These are phyloP conservation scores for Acromyrmex heyeri DNA, from an alignment of 1,140 invertebrate genomes.

Conservation along the genomic window DNA sequence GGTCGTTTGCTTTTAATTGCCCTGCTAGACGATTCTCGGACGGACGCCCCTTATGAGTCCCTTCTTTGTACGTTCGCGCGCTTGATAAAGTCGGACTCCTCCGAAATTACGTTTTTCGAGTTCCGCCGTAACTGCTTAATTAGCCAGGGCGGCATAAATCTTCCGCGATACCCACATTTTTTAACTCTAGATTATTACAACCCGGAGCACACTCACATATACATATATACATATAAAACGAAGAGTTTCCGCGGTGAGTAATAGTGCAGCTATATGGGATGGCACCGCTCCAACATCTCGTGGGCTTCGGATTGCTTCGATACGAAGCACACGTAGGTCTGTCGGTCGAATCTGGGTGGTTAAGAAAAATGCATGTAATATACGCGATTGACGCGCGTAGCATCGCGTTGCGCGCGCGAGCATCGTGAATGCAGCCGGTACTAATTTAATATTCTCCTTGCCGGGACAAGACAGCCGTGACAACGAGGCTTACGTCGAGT, in stretches of 20 bases:
- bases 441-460: conserved; percentile 79
- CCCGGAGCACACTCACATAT: not conserved
- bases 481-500: conserved; percentile 75
- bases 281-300: not conserved
- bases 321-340: no score
- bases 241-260: conserved; percentile 10
- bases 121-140: conserved; percentile 50
- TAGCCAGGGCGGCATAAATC: conserved; percentile 54
- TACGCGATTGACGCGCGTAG: conserved; percentile 56
- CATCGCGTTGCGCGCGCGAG: conserved; percentile 44
- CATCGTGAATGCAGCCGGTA: conserved; percentile 64
- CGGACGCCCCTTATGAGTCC: conserved; percentile 45
- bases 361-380: conserved; percentile 53
- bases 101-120: conserved; percentile 48
- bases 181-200: conserved; percentile 24
- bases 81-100: conserved; percentile 45
- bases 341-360: conserved; percentile 6
- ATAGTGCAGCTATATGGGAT: not conserved
- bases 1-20: conserved; percentile 82
- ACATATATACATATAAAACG: not conserved
- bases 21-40: conserved; percentile 76
- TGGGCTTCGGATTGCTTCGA: not conserved
- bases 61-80: conserved; percentile 35
- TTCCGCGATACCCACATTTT: conserved; percentile 26
- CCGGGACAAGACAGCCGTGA: conserved; percentile 73